These are phyloP conservation scores for Romanogobio albipinnatus DNA, from an alignment of 2,113 vertebrate species.

Conservation along the genomic window DNA sequence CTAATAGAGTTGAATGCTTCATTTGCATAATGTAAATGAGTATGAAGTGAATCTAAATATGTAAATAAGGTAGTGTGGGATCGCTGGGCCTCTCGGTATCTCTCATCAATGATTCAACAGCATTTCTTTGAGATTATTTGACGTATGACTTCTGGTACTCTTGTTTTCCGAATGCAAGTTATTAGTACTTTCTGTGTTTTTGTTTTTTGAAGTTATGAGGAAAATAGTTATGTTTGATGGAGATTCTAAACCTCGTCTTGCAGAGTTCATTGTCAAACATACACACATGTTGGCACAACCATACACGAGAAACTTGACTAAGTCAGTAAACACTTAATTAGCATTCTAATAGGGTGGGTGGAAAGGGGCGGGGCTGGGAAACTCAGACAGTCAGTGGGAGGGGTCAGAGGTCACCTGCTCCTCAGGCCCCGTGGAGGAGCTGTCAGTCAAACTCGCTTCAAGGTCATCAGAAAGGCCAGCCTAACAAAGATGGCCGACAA, in stretches of 20 bases:
- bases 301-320: constrained; percentile 19
- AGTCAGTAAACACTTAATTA: constrained; percentile 84
- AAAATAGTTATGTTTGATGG: constrained; percentile 38
- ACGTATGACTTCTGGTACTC: neutral
- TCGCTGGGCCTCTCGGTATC: constrained; percentile 35
- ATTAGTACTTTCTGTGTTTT: neutral
- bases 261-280: constrained; percentile 75
- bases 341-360: constrained; percentile 80
- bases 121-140: neutral
- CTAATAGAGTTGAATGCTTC: constrained; percentile 67
- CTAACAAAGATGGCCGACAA: constrained; percentile 78
- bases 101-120: constrained; percentile 10
- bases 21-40: constrained; percentile 84
- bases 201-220: neutral
- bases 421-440: constrained; percentile 73
- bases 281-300: constrained; percentile 73
- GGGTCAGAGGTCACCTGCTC: constrained; percentile 75
- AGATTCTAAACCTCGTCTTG: neutral
- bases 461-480: constrained; percentile 70
- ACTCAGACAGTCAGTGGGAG: constrained; percentile 64
- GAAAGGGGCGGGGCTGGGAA: constrained; percentile 71
- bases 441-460: constrained; percentile 73
- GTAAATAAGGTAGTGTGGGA: constrained; percentile 47
- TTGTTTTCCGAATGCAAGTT: neutral
- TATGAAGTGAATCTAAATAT: constrained; percentile 69